phyloP scores from a whole-genome alignment of 64 coral and sea anemone species.

The Stylophora pistillata region DNA sequence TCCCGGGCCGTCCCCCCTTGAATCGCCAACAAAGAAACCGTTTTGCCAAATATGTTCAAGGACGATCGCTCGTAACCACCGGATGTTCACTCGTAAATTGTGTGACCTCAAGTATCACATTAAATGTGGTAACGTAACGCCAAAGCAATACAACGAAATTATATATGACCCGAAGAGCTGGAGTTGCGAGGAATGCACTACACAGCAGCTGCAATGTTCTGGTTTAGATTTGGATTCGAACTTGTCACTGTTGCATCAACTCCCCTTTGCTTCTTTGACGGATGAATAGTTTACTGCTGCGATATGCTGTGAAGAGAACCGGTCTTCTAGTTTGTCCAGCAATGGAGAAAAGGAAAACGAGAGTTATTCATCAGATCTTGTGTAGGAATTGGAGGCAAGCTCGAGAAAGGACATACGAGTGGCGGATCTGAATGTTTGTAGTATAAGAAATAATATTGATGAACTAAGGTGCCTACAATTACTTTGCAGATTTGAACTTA shows the following conservation, averaged over 20 bases:
- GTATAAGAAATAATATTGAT: too few species aligned
- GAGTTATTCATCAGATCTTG: slow-evolving; percentile 17
- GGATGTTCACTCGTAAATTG: too few species aligned
- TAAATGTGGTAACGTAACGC: too few species aligned
- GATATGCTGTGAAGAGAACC: slow-evolving; percentile 11
- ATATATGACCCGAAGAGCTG: too few species aligned
- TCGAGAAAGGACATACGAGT: background rate
- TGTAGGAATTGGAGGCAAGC: slow-evolving; percentile 3
- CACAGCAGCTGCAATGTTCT: background rate
- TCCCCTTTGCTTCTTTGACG: slow-evolving; percentile 15
- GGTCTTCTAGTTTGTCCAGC: background rate
- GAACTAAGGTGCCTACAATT: slow-evolving; percentile 15
- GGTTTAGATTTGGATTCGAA: background rate
- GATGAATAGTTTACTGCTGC: slow-evolving; percentile 11
- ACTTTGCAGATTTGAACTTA: background rate
- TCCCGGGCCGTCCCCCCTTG: too few species aligned
- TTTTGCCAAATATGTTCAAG: too few species aligned
- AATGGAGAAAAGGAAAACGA: slow-evolving; percentile 11
- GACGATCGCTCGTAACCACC: too few species aligned
- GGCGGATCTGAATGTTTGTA: too few species aligned
- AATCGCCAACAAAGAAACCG: too few species aligned
- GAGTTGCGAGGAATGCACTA: too few species aligned
- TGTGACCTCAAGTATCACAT: too few species aligned
- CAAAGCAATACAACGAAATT: too few species aligned
- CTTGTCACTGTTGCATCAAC: slow-evolving; percentile 10